These are phyloP conservation scores for Salvelinus namaycush DNA, from an alignment of 2,113 vertebrate genomes.

Conservation along the genomic window DNA sequence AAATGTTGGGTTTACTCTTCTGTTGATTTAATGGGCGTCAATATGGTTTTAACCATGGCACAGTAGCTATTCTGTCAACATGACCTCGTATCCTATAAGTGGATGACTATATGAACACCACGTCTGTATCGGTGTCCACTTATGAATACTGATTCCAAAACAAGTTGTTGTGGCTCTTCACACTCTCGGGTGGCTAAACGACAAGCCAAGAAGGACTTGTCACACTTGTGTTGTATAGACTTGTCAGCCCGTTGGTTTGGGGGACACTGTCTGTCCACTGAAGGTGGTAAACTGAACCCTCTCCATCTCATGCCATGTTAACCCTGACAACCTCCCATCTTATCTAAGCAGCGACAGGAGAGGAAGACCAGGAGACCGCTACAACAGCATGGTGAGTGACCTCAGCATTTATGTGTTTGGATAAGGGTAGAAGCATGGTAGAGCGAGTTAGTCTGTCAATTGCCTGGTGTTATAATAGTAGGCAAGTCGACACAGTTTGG, in stretches of 20 bases:
- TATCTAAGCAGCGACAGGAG: constrained; percentile 81
- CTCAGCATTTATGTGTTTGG: not conserved
- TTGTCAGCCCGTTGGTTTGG: not conserved
- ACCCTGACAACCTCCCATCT: not conserved
- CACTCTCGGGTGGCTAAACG: not conserved
- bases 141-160: no score
- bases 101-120: no score
- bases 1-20: not conserved
- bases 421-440: no score
- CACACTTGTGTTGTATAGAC: not conserved
- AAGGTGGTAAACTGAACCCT: no score
- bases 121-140: no score
- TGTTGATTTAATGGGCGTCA: not conserved
- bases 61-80: no score
- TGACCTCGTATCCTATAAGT: not conserved
- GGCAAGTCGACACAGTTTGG: not conserved
- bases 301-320: not conserved
- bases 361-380: constrained; percentile 88
- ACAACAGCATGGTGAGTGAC: constrained; percentile 90
- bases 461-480: not conserved
- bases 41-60: no score
- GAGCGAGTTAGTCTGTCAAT: no score
- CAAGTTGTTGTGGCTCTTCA: no score
- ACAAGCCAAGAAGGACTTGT: no score
- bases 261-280: not conserved